Conservation (phyloP, 2,113 vertebrate genomes). For the Papio anubis region DNA sequence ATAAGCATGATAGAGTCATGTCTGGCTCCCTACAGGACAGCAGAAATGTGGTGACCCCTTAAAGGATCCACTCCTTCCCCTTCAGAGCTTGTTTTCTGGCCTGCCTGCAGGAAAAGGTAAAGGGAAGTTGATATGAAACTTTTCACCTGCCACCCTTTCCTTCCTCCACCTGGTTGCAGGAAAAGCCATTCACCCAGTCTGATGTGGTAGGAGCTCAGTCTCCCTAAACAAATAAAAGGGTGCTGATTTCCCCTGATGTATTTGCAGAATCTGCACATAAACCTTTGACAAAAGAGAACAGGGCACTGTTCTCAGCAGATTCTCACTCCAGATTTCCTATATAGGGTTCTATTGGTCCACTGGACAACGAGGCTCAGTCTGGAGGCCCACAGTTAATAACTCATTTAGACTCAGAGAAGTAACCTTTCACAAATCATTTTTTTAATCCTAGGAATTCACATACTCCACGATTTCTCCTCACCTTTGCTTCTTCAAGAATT, state of each 20-base stretch:
- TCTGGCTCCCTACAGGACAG: background rate
- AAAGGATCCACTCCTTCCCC: background rate
- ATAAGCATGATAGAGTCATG: accelerated
- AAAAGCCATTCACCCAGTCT: background rate
- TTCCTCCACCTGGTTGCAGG: background rate
- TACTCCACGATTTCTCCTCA: background rate
- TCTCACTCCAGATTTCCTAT: background rate
- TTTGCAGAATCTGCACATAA: accelerated
- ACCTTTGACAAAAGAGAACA: background rate
- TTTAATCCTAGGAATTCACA: background rate
- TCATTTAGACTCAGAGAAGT: background rate
- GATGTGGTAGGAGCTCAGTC: background rate
- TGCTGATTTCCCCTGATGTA: background rate
- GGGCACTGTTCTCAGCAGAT: background rate
- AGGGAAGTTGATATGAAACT: background rate
- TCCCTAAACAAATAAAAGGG: background rate
- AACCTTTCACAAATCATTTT: background rate
- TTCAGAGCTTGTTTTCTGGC: background rate
- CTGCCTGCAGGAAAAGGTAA: background rate
- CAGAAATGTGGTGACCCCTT: accelerated
- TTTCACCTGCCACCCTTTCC: background rate
- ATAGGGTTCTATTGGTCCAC: background rate
- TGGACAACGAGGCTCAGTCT: background rate
- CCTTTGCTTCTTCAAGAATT: background rate
- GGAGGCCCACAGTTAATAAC: too few relatives aligned